A percentile compares a stretch with the other conserved stretches of the same genome.
phyloP scores from a whole-genome alignment of 2,888 invertebrate species.

The Lomographa bimaculata region DNA sequence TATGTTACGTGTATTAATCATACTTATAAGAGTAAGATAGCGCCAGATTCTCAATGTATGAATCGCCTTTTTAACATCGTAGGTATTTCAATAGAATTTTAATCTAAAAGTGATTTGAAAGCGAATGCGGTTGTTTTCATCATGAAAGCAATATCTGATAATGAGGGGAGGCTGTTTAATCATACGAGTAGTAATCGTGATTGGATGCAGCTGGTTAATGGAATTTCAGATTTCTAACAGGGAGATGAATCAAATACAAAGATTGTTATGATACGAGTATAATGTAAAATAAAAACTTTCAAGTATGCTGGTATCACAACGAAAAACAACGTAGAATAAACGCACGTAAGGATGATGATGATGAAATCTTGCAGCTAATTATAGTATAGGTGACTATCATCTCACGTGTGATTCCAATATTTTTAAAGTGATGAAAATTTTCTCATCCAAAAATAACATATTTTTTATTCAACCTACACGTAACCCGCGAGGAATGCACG shows the following conservation, averaged over 20 bases:
- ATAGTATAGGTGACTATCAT: constrained; percentile 3
- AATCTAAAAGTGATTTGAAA: constrained; percentile 3
- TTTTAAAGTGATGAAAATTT: too few species aligned
- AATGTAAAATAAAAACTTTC: too few species aligned
- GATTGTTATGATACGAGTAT: too few species aligned
- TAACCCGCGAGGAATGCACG: constrained; percentile 10
- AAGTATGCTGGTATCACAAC: too few species aligned
- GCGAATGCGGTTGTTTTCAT: constrained; percentile 5
- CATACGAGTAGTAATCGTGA: constrained; percentile 15
- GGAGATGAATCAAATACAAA: too few species aligned
- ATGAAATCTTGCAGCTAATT: constrained; percentile 1
- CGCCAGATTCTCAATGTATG: too few species aligned
- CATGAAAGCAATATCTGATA: constrained; percentile 12
- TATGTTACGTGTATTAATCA: constrained; percentile 18
- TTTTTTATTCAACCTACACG: constrained; percentile 11
- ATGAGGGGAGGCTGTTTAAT: constrained; percentile 13
- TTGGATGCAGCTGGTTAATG: constrained; percentile 26
- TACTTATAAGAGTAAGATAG: too few species aligned
- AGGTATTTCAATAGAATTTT: background rate
- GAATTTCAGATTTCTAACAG: constrained; percentile 13
- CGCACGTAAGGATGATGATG: too few species aligned
- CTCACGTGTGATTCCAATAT: too few species aligned
- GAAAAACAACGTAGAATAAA: too few species aligned
- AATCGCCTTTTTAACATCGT: background rate
- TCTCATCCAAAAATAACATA: constrained; percentile 1